These are phyloP conservation scores for Drosophila kambysellisi DNA, from an alignment of 2,888 invertebrate genomes.

Conservation along the genomic window DNA sequence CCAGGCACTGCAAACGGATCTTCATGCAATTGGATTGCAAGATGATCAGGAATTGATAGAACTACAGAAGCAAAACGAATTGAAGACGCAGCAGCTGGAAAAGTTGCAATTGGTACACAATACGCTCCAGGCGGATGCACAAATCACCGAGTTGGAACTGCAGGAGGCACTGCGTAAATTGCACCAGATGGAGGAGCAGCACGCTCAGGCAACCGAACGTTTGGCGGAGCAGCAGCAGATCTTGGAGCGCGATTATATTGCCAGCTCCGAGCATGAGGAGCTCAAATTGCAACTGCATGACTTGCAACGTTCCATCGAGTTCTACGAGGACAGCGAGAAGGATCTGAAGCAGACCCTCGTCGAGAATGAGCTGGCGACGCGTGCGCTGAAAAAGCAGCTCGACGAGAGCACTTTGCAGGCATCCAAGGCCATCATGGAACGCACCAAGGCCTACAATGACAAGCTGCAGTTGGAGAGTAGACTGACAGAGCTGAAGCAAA, in stretches of 20 bases:
- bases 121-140: constrained; percentile 77
- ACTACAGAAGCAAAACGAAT: constrained; percentile 44
- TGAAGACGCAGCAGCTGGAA: constrained; percentile 74
- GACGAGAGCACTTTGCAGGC: constrained; percentile 91
- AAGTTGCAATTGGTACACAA: constrained; percentile 84
- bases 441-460: constrained; percentile 90
- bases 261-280: constrained; percentile 87
- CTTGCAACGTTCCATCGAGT: constrained; percentile 83
- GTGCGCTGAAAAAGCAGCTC: constrained; percentile 88
- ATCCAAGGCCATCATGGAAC: constrained; percentile 90
- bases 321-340: constrained; percentile 85
- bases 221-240: constrained; percentile 85
- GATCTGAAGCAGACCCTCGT: constrained; percentile 84
- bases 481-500: constrained; percentile 70
- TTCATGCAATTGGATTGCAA: constrained; percentile 68
- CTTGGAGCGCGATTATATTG: constrained; percentile 86
- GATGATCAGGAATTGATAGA: constrained; percentile 57
- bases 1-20: constrained; percentile 75
- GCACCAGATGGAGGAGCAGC: constrained; percentile 74
- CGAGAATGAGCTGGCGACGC: constrained; percentile 86
- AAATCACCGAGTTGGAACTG: constrained; percentile 79
- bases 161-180: constrained; percentile 76
- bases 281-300: constrained; percentile 85
- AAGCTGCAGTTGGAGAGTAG: constrained; percentile 88
- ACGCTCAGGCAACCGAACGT: constrained; percentile 60